Evolutionary conservation across 1,140 invertebrate genomes (phyloP).

Genomic region (Tachypleus tridentatus): DNA sequence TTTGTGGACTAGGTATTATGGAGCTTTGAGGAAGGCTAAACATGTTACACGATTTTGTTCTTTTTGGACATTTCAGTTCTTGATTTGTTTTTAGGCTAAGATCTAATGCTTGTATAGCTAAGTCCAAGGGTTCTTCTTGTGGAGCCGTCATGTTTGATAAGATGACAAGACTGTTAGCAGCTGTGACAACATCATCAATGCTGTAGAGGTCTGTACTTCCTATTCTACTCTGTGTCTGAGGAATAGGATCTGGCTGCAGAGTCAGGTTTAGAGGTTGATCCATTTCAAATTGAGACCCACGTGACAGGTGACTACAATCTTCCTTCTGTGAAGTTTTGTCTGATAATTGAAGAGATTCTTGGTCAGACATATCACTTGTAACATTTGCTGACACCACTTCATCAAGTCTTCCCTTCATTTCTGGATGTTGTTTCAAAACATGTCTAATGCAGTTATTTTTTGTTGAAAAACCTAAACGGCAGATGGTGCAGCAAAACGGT

Average conservation of each 20-base stretch:
- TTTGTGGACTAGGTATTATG: too few relatives aligned
- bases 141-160: conserved; percentile 4
- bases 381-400: neutral
- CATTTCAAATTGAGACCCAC: neutral
- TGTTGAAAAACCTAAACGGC: conserved; percentile 34
- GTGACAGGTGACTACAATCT: neutral
- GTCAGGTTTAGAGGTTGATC: neutral
- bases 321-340: neutral
- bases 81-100: conserved; percentile 56
- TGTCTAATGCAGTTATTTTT: conserved; percentile 37
- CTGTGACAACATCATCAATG: conserved; percentile 1
- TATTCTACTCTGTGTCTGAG: too few relatives aligned
- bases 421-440: conserved; percentile 33
- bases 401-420: conserved; percentile 23
- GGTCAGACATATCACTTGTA: neutral
- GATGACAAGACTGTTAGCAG: conserved; percentile 4
- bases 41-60: too few relatives aligned
- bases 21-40: too few relatives aligned
- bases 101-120: conserved; percentile 68
- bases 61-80: too few relatives aligned
- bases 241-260: too few relatives aligned
- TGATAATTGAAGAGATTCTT: neutral
- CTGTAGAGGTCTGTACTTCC: neutral
- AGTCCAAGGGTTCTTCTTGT: conserved; percentile 51
- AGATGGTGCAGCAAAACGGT: conserved; percentile 32